phyloP scores from a whole-genome alignment of 2,888 invertebrate genomes.

The Plagiodera versicolora region DNA sequence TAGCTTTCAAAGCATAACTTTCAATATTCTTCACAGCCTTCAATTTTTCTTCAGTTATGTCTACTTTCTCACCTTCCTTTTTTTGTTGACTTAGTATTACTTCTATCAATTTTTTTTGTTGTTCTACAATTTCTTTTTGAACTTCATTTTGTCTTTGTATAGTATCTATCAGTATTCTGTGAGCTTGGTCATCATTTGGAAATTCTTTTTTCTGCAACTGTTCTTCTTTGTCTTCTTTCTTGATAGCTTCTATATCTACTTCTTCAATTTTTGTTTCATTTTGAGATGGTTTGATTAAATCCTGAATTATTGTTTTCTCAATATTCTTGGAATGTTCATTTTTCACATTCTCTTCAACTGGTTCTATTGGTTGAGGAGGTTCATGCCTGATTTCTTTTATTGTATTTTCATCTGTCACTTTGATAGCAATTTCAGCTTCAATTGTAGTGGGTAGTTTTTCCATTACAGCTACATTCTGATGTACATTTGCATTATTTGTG shows the following conservation, averaged over 20 bases:
- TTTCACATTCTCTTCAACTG: slow-evolving; percentile 26
- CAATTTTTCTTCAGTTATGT: slow-evolving; percentile 43
- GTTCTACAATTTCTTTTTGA: slow-evolving; percentile 67
- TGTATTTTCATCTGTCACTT: slow-evolving; percentile 39
- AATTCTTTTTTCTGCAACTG: slow-evolving; percentile 49
- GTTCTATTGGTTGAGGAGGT: slow-evolving; percentile 50
- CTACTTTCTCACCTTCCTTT: slow-evolving; percentile 34
- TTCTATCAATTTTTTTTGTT: slow-evolving; percentile 58
- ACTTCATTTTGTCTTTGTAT: slow-evolving; percentile 70
- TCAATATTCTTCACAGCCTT: slow-evolving; percentile 51
- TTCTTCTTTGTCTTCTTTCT: slow-evolving; percentile 54
- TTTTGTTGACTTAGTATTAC: slow-evolving; percentile 40
- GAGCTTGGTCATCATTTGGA: slow-evolving; percentile 32
- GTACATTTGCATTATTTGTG: background rate
- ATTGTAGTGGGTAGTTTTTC: slow-evolving; percentile 13
- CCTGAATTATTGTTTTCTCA: background rate
- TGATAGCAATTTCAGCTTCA: slow-evolving; percentile 11
- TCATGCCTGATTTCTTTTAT: slow-evolving; percentile 51
- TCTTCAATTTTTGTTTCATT: slow-evolving; percentile 48
- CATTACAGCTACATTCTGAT: slow-evolving; percentile 11
- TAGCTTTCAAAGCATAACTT: slow-evolving; percentile 49
- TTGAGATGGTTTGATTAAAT: background rate
- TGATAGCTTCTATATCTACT: slow-evolving; percentile 55
- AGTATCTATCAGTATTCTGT: slow-evolving; percentile 61
- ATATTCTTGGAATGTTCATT: slow-evolving; percentile 2